Conservation (phyloP, 2,888 invertebrate species). For the Cataglyphis altisquamis region DNA sequence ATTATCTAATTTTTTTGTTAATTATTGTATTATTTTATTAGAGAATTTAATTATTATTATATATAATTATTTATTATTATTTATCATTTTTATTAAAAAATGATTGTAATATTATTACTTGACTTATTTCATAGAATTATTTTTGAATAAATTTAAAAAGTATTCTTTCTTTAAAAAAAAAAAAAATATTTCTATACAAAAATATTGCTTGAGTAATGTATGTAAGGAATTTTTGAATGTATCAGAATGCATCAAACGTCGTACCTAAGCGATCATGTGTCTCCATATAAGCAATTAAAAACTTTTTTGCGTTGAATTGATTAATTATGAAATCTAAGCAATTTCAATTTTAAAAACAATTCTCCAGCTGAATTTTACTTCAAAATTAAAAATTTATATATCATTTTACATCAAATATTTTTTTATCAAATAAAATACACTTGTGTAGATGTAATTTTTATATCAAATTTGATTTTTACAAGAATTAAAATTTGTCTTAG, state of each 20-base stretch:
- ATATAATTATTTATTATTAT: not conserved
- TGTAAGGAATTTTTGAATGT: not conserved
- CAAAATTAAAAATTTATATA: not conserved
- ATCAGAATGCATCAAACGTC: conserved; percentile 30
- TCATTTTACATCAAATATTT: not conserved
- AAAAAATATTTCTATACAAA: not conserved
- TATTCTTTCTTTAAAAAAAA: not conserved
- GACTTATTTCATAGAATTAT: not conserved
- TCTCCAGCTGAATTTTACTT: not conserved
- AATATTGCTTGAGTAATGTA: conserved; percentile 1
- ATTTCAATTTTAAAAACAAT: not conserved
- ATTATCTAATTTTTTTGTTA: conserved; percentile 1
- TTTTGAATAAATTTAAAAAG: not conserved
- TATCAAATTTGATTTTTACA: not conserved
- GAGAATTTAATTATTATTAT: not conserved
- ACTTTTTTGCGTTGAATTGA: not conserved
- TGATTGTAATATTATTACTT: not conserved
- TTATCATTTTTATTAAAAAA: not conserved
- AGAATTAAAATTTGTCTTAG: not conserved
- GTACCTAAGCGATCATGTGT: not conserved
- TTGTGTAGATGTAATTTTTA: not conserved
- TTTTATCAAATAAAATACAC: not conserved
- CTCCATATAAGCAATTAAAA: not conserved
- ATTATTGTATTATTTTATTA: not conserved
- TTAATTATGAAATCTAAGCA: not conserved